These are phyloP conservation scores for Pluvialis apricaria DNA, from an alignment of 2,113 vertebrate species.

Conservation along the genomic window DNA sequence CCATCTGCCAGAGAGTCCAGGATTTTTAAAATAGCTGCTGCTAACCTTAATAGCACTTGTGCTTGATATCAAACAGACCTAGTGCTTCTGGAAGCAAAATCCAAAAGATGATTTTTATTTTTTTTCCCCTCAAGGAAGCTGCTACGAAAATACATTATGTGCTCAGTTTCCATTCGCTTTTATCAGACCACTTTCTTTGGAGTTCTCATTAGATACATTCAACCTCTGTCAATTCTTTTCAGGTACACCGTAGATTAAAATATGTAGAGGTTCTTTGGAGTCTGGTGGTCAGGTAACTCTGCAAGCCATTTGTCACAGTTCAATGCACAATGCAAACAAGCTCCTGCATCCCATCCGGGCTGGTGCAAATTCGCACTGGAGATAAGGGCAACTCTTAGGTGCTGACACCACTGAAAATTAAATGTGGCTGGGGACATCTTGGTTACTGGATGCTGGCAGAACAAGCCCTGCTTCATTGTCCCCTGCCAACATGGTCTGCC, in stretches of 20 bases:
- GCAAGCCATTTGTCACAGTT: neutral
- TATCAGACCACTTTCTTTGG: neutral
- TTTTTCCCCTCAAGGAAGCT: neutral
- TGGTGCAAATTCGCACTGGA: neutral
- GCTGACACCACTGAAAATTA: neutral
- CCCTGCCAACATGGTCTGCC: neutral
- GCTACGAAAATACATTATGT: neutral
- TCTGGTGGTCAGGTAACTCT: neutral
- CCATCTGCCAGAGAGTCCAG: neutral
- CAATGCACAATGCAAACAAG: neutral
- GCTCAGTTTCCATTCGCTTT: neutral
- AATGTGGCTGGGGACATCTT: neutral
- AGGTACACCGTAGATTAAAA: neutral
- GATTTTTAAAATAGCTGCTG: neutral
- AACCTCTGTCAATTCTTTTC: neutral
- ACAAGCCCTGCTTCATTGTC: neutral
- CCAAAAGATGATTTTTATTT: neutral
- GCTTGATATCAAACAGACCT: neutral
- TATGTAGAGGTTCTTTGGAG: neutral
- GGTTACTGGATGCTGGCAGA: neutral
- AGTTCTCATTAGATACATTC: neutral
- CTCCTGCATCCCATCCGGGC: neutral
- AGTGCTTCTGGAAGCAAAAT: neutral
- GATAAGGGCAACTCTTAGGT: neutral
- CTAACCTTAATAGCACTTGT: neutral